A percentile compares a stretch with the other conserved stretches of the same genome.
These are phyloP conservation scores for Petrocephalus microphthalmus DNA, from an alignment of 2,113 vertebrate genomes.

Conservation along the genomic window DNA sequence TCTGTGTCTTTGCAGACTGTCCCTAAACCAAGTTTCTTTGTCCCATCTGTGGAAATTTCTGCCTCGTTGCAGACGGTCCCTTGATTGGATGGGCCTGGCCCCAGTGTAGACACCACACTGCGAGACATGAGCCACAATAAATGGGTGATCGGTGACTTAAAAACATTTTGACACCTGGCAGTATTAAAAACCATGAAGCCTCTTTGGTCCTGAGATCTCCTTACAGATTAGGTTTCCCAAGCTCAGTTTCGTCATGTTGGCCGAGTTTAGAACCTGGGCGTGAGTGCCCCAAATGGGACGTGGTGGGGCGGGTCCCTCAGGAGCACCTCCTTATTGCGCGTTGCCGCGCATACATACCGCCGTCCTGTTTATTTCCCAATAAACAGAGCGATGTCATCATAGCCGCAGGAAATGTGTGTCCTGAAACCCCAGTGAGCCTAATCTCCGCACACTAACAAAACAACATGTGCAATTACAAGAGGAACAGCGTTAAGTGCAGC, in stretches of 20 bases:
- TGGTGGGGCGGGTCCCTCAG: not conserved
- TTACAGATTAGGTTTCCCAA: not conserved
- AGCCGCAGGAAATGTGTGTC: constrained; percentile 41
- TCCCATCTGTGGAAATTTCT: not conserved
- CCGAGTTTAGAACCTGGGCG: not conserved
- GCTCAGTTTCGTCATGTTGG: not conserved
- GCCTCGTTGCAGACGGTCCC: not conserved
- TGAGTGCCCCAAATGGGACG: not conserved
- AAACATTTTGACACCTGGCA: not conserved
- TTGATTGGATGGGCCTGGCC: too few species aligned
- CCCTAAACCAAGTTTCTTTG: not conserved
- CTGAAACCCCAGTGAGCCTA: constrained; percentile 34
- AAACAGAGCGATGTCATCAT: not conserved
- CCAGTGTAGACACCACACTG: not conserved
- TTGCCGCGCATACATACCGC: not conserved
- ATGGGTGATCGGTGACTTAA: not conserved
- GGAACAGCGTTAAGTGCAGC: not conserved
- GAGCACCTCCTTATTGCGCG: not conserved
- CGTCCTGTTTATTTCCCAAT: not conserved
- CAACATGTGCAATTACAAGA: constrained; percentile 21
- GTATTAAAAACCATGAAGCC: not conserved
- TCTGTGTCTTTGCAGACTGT: not conserved
- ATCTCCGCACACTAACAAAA: constrained; percentile 33
- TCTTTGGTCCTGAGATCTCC: not conserved
- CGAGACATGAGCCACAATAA: not conserved